Percentiles rank a stretch among this genome's conserved stretches.
Conservation (phyloP, 2,113 vertebrate genomes). For the Oreochromis spilurus region DNA sequence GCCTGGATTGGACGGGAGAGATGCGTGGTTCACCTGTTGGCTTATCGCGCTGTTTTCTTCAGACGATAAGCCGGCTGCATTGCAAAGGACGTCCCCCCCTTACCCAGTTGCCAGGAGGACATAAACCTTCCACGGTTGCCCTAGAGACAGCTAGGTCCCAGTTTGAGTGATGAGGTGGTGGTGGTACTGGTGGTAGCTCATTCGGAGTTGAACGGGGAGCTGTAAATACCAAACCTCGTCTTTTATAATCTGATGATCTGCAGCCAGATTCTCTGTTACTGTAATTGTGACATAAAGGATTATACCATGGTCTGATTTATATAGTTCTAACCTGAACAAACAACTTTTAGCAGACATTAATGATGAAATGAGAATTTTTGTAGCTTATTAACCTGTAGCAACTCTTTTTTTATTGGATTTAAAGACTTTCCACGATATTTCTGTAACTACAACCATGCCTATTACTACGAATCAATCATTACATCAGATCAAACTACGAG, state of each 20-base stretch:
- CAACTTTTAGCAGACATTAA: neutral
- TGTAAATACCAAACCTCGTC: neutral
- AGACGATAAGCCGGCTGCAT: slow-evolving; percentile 50
- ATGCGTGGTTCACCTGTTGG: slow-evolving; percentile 39
- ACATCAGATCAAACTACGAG: neutral
- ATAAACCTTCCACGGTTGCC: slow-evolving; percentile 69
- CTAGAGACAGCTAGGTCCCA: slow-evolving; percentile 68
- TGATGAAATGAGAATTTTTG: neutral
- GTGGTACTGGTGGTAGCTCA: slow-evolving; percentile 13
- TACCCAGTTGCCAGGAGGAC: slow-evolving; percentile 71
- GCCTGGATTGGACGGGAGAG: slow-evolving; percentile 40
- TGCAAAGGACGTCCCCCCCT: slow-evolving; percentile 50
- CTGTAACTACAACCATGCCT: neutral
- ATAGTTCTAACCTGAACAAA: neutral
- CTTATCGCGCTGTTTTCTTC: slow-evolving; percentile 37
- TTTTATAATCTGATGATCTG: neutral
- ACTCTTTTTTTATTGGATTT: neutral
- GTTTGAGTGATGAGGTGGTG: slow-evolving; percentile 34
- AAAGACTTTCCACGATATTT: neutral
- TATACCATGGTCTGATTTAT: neutral
- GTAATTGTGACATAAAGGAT: neutral
- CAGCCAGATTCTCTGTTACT: neutral
- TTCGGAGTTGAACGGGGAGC: neutral
- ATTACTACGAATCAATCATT: neutral
- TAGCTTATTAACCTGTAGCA: neutral